Percentiles rank a stretch among this genome's conserved stretches.
phyloP scores from a whole-genome alignment of 2,888 invertebrate species.

The Limulus polyphemus region DNA sequence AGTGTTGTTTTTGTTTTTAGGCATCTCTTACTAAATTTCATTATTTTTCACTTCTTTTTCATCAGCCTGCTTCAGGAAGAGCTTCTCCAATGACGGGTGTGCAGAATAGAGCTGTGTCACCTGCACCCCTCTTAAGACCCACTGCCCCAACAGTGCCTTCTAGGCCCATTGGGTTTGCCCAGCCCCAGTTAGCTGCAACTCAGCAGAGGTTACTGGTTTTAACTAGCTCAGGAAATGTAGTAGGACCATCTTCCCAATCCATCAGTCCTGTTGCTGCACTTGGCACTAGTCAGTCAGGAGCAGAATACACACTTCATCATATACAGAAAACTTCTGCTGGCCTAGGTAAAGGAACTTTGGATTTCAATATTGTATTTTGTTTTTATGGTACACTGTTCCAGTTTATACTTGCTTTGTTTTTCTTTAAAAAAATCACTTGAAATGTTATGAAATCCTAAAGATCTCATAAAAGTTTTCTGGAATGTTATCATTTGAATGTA shows the following conservation, averaged over 20 bases:
- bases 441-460: too few relatives aligned
- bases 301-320: conserved; percentile 23
- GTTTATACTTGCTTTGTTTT: too few relatives aligned
- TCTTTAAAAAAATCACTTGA: too few relatives aligned
- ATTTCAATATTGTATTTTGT: too few relatives aligned
- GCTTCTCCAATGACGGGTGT: conserved; percentile 10
- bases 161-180: not conserved
- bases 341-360: not conserved
- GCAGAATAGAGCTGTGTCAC: not conserved
- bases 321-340: conserved; percentile 15
- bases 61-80: conserved; percentile 14
- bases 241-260: conserved; percentile 2
- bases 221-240: conserved; percentile 7
- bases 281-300: conserved; percentile 5
- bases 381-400: too few relatives aligned
- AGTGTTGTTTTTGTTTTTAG: conserved; percentile 24
- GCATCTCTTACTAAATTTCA: conserved; percentile 16
- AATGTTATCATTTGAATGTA: too few relatives aligned
- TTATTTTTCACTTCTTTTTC: not conserved
- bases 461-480: too few relatives aligned
- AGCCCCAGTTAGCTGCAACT: not conserved
- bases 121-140: conserved; percentile 9
- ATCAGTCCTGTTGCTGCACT: conserved; percentile 12
- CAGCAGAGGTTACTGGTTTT: conserved; percentile 16
- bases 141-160: conserved; percentile 3